Conservation (phyloP, 2,888 invertebrate genomes). For the Parapristionchus giblindavisi region DNA sequence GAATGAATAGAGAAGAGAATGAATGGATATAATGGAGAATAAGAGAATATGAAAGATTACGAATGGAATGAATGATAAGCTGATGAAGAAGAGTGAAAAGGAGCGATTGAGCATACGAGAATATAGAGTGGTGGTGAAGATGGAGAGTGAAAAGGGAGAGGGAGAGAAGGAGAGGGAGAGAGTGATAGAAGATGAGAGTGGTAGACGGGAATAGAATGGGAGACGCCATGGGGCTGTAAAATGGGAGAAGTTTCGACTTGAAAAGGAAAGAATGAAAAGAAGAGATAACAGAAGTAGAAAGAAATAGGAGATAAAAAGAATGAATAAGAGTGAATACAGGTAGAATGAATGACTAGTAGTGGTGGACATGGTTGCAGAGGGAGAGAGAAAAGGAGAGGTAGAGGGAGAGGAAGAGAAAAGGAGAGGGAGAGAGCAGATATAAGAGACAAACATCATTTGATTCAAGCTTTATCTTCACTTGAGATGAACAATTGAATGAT, state of each 20-base stretch:
- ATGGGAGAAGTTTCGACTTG: neutral
- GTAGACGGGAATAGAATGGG: constrained; percentile 21
- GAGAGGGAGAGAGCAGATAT: too few relatives aligned
- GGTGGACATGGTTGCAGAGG: neutral
- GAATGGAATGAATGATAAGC: neutral
- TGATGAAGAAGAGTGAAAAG: neutral
- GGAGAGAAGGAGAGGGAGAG: neutral
- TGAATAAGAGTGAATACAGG: neutral
- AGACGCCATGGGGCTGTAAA: too few relatives aligned
- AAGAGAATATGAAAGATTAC: neutral
- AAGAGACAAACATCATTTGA: too few relatives aligned
- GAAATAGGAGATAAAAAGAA: neutral
- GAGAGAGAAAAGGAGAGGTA: constrained; percentile 25
- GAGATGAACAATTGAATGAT: neutral
- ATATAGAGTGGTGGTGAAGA: constrained; percentile 1
- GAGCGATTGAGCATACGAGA: constrained; percentile 30
- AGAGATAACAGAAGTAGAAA: neutral
- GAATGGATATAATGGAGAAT: neutral
- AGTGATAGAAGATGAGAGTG: constrained; percentile 24
- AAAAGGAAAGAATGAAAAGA: constrained; percentile 30
- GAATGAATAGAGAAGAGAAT: constrained; percentile 10
- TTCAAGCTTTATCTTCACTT: too few relatives aligned
- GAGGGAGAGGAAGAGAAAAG: constrained; percentile 15
- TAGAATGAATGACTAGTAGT: neutral
- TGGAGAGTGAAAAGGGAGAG: neutral